Base-by-base conservation (phyloP, 2,888 invertebrate species). In the Blastobasis lacticolella region DNA sequence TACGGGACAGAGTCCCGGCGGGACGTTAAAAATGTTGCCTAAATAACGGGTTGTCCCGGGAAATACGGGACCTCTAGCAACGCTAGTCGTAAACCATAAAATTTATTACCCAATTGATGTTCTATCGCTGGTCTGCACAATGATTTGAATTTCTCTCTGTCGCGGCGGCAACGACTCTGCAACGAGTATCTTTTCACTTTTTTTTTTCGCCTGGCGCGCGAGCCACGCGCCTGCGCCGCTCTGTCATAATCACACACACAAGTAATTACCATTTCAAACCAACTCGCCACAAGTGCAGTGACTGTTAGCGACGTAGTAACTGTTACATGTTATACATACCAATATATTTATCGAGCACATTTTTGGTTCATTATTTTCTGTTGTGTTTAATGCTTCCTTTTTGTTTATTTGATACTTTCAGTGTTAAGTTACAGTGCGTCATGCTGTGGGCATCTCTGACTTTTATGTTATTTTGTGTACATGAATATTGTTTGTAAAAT, bases 351-450 rank as follows among this genome's bases (percentile, higher is more conserved):
- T 42, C 10, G 9, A 23, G 23, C 23, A 23, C 74, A 62, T 64
- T 69, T 69, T 67, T 52, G 42, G 42, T 37, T 47, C 23, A 23
- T 23, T 54, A 54, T 69, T 62, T 67, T 69, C 61, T 67, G 67
- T 69, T 72, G 60, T 74, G 62, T 75, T 77, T 81, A 78, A 81
- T 75, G 78, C 76, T 78, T 78, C 74, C 73, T 71, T 76, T 75
- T 78, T 76, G 70, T 78, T 75, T 74, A 73, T 81, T 81, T 76
- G 69, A 67, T 72, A 69, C 70, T 86, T 86, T 86, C 86, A 87
- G 87, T 87, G 81, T 78, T 82, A 73, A 76, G 66, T 75, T 70
- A 75, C 77, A 75, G 83, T 84, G 81, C 81, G 81, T 79, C 81
- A 85, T 83, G 81, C 75, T 74, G 74, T 78, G 77, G 81, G 71